A percentile compares a stretch with the other conserved stretches of the same genome.
phyloP scores from a whole-genome alignment of 2,797 vertebrate species.

The Mus spretus region DNA sequence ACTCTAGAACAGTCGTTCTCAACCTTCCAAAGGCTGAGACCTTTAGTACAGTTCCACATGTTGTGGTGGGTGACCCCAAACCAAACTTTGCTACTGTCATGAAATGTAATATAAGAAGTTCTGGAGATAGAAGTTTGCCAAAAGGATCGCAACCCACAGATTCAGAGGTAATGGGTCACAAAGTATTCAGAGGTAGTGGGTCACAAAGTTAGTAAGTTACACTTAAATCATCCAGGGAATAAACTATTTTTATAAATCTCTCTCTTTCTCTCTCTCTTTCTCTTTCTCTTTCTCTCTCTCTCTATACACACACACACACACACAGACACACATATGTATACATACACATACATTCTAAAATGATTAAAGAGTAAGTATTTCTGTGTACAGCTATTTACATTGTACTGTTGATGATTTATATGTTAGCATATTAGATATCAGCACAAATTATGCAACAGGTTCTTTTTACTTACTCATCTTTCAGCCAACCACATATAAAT shows the following conservation, averaged over 20 bases:
- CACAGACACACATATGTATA: neutral
- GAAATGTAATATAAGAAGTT: neutral
- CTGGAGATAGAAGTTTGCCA: neutral
- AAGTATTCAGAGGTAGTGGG: neutral
- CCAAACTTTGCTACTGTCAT: neutral
- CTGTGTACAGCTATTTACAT: neutral
- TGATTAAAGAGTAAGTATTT: neutral
- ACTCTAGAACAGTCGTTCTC: neutral
- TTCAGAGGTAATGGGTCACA: neutral
- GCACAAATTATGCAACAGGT: constrained; percentile 16
- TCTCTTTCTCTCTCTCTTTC: no score
- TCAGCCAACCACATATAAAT: neutral
- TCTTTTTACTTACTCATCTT: constrained; percentile 38
- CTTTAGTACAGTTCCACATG: neutral
- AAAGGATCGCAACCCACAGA: neutral
- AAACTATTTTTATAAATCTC: neutral
- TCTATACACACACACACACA: no score
- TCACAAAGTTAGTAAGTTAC: neutral
- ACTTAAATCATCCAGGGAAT: constrained; percentile 18
- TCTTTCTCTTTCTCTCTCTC: no score
- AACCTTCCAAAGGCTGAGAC: neutral
- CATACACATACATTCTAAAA: constrained; percentile 18
- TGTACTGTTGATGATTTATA: neutral
- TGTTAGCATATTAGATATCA: neutral
- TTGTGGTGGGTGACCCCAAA: neutral